Percentiles rank a stretch among this genome's conserved stretches.
Conservation (phyloP, 2,888 invertebrate species). For the Himalopsyche tibetana region DNA sequence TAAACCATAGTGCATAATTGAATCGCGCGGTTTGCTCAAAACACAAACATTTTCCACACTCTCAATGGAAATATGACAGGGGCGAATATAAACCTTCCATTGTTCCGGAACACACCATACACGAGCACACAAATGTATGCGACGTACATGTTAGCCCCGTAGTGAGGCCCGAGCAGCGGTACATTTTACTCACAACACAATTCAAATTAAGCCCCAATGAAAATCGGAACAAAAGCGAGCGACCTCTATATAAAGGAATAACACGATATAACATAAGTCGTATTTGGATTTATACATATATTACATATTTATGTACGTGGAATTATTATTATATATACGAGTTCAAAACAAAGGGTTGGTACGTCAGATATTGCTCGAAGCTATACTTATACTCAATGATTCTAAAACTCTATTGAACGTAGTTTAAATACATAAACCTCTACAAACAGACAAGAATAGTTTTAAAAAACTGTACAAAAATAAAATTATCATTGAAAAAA, state of each 20-base stretch:
- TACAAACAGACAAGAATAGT: no score
- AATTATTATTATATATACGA: neutral
- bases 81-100: neutral
- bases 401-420: neutral
- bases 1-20: neutral
- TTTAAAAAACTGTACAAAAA: no score
- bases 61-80: neutral
- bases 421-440: no score
- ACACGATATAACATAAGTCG: conserved; percentile 20
- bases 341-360: neutral
- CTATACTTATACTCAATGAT: neutral
- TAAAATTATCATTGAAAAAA: no score
- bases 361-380: neutral
- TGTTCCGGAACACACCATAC: neutral
- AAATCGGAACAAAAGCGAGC: conserved; percentile 47
- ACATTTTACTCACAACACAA: conserved; percentile 46
- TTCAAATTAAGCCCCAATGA: conserved; percentile 51
- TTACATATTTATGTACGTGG: neutral
- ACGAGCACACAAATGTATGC: neutral
- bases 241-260: conserved; percentile 30
- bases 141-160: neutral
- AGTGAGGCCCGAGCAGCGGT: neutral
- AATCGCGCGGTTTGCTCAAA: neutral
- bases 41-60: neutral
- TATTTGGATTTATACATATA: neutral